phyloP scores from a whole-genome alignment of 2,113 vertebrate species.

The Manacus vitellinus region DNA sequence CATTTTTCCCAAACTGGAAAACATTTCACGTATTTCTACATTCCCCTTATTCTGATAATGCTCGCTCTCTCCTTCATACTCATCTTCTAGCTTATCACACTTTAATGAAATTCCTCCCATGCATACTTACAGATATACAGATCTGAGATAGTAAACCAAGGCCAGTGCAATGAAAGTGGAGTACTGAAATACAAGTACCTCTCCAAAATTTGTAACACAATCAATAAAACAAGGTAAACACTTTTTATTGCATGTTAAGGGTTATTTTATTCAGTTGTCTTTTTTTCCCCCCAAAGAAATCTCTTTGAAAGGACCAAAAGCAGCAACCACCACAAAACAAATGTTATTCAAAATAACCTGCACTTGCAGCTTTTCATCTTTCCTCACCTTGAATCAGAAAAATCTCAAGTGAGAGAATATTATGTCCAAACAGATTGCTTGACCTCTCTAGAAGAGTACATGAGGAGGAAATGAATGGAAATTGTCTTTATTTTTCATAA shows the following conservation, averaged over 20 bases:
- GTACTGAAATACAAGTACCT: constrained; percentile 11
- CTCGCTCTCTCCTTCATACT: background rate
- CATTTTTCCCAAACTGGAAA: background rate
- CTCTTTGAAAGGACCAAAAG: background rate
- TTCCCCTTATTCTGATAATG: constrained; percentile 6
- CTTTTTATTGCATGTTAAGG: constrained; percentile 13
- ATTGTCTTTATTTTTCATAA: background rate
- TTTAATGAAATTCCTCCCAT: constrained; percentile 43
- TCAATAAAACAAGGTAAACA: constrained; percentile 26
- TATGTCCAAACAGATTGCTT: background rate
- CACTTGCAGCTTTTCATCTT: background rate
- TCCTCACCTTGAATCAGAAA: constrained; percentile 29
- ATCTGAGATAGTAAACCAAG: constrained; percentile 10
- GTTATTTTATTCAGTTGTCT: background rate
- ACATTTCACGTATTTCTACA: background rate
- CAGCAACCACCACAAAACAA: background rate
- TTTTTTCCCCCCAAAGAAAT: background rate
- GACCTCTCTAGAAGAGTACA: background rate
- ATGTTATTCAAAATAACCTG: background rate
- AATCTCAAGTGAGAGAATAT: background rate
- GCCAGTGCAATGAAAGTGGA: background rate
- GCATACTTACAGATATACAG: constrained; percentile 1
- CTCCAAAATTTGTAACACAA: background rate
- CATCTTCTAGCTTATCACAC: constrained; percentile 7
- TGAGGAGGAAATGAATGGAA: background rate